These are phyloP conservation scores for Myiozetetes cayanensis DNA, from an alignment of 2,113 vertebrate species.

Conservation along the genomic window DNA sequence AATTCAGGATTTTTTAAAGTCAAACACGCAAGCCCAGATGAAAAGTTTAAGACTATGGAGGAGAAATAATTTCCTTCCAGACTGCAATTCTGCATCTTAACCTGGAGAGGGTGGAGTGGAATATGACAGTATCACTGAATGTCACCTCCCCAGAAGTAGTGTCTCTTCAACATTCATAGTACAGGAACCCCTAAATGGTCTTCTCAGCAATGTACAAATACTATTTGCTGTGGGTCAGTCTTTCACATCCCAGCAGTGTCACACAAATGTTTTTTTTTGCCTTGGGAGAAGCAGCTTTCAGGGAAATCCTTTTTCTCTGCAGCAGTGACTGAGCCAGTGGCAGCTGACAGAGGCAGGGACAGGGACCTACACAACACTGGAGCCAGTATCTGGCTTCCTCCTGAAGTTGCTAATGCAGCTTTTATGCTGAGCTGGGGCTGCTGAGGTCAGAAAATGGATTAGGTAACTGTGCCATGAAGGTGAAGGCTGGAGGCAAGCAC, in stretches of 20 bases:
- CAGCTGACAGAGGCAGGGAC: not conserved
- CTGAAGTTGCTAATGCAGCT: not conserved
- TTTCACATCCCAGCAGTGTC: not conserved
- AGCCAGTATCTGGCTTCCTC: not conserved
- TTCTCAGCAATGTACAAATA: not conserved
- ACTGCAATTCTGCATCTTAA: constrained; percentile 53
- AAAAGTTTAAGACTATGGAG: not conserved
- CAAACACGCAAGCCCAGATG: not conserved
- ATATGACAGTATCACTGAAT: constrained; percentile 9
- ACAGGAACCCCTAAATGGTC: not conserved
- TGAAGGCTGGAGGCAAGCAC: not conserved
- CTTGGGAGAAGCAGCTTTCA: not conserved
- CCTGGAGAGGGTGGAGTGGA: constrained; percentile 73
- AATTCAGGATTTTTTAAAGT: not conserved
- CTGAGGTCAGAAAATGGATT: not conserved
- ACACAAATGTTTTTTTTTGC: not conserved
- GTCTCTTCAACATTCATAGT: not conserved
- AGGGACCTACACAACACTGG: not conserved
- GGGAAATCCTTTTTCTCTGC: not conserved
- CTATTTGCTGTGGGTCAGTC: not conserved
- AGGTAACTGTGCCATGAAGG: not conserved
- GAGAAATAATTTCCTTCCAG: constrained; percentile 7
- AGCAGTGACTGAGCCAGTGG: not conserved
- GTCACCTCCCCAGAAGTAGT: not conserved
- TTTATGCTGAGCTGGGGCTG: not conserved